Percentiles rank a stretch among this genome's conserved stretches.
phyloP scores from a whole-genome alignment of 2,797 vertebrate genomes.

The Anguilla megastoma region DNA sequence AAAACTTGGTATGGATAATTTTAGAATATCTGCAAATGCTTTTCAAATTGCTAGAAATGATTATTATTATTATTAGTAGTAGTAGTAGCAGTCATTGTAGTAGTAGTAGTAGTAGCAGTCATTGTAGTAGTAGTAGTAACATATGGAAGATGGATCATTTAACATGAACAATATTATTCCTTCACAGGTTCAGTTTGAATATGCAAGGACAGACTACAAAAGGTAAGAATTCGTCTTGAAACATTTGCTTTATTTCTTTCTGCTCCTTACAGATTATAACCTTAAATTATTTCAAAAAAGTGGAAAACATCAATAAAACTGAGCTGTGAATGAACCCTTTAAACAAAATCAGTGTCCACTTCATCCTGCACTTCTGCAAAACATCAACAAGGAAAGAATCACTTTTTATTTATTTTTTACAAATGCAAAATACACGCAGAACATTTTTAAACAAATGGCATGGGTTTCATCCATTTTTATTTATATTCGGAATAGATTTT shows the following conservation, averaged over 20 bases:
- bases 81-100: no score
- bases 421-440: conserved; percentile 48
- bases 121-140: neutral
- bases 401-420: conserved; percentile 38
- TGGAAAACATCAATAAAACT: conserved; percentile 50
- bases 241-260: conserved; percentile 49
- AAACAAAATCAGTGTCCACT: conserved; percentile 33
- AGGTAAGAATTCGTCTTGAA: conserved; percentile 41
- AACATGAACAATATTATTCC: neutral
- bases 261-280: conserved; percentile 58
- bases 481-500: conserved; percentile 56
- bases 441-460: conserved; percentile 40
- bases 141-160: neutral
- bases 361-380: conserved; percentile 36
- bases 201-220: neutral
- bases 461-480: conserved; percentile 56
- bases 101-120: neutral
- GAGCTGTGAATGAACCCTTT: conserved; percentile 38
- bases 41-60: neutral
- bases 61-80: neutral
- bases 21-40: neutral
- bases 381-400: conserved; percentile 34
- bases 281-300: conserved; percentile 46
- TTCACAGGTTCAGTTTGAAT: neutral
- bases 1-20: neutral